phyloP scores from a whole-genome alignment of 2,113 vertebrate species.

The Gambusia holbrooki region DNA sequence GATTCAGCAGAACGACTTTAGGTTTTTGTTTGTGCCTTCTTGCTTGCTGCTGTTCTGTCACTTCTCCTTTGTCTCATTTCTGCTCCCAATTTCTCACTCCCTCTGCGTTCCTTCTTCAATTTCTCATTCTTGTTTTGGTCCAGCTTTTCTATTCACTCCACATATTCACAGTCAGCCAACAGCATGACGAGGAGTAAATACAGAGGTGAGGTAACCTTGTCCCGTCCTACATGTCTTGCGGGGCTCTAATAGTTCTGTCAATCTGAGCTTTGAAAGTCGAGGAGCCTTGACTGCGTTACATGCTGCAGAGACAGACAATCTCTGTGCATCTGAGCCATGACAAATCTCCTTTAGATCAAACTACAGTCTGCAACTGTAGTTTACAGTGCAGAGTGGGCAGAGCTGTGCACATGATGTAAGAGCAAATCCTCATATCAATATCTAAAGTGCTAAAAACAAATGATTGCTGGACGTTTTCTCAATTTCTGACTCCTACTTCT shows the following conservation, averaged over 20 bases:
- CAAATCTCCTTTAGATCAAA: slow-evolving; percentile 47
- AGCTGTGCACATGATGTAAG: slow-evolving; percentile 7
- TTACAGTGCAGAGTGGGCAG: neutral
- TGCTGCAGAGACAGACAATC: slow-evolving; percentile 12
- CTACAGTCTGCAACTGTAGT: slow-evolving; percentile 19
- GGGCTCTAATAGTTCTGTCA: slow-evolving; percentile 59
- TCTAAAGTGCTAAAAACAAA: slow-evolving; percentile 1
- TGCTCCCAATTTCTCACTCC: neutral
- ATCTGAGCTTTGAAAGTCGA: slow-evolving; percentile 31
- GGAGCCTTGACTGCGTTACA: neutral
- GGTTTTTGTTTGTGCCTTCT: slow-evolving; percentile 2
- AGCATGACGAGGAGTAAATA: slow-evolving; percentile 37
- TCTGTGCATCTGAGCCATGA: slow-evolving; percentile 38
- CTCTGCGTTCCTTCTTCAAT: slow-evolving; percentile 15
- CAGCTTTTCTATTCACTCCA: slow-evolving; percentile 29
- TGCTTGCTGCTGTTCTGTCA: slow-evolving; percentile 7
- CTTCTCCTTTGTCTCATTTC: slow-evolving; percentile 28
- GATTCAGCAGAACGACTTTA: slow-evolving; percentile 3
- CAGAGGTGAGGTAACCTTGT: slow-evolving; percentile 54
- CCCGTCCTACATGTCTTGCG: slow-evolving; percentile 49
- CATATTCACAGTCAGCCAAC: slow-evolving; percentile 27
- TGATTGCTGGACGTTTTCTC: slow-evolving; percentile 6
- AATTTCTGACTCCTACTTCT: slow-evolving; percentile 13
- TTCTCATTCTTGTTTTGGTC: slow-evolving; percentile 9
- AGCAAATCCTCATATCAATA: slow-evolving; percentile 1